Base-by-base conservation (phyloP, 1,140 invertebrate genomes). In the Solenopsis invicta region DNA sequence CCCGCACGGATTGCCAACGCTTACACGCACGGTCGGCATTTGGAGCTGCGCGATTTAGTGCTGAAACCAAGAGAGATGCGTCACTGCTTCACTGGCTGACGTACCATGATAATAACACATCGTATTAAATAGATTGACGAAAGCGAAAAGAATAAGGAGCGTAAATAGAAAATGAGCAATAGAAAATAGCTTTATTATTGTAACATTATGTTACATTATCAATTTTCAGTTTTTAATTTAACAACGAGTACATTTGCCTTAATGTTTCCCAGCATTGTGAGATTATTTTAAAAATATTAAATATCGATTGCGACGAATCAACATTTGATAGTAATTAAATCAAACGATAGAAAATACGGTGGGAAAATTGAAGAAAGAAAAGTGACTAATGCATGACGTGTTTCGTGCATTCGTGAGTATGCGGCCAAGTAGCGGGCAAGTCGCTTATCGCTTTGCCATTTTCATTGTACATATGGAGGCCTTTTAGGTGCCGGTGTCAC, bases 401-500 rank as follows among this genome's bases (percentile, higher is more conserved):
- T 52, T 61, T 5, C 16, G 29, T 56, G 87, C 59, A 56, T 34
- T 50, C n/a, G 13, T 52, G 34, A 29, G 41, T 62, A 76, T 4
- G 13, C 66, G 13, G 41, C 2, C 12, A 12, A 12, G 29, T 29
- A 29, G 18, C 74, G 77, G 62, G 75, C 62, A 74, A 67, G 62
- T 76, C 59, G 45, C 62, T 89, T 89, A 88, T 89, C 87, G 61
- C 13, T 37, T 66, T 41, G 45, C 77, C 54, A 67, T 56, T 66
- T 72, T 87, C 62, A 45, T 56, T 45, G 62, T 45, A 24, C 52
- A 52, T 45, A 24, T 45, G 37, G n/a, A 29, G 62, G 54, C 62
- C 86, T 71, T 77, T 69, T 78, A 89, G 87, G 72, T 88, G 66
- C 45, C 72, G 37, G 81, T 89, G 87, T 89, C 88, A 88, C 87